These are phyloP conservation scores for Villa cingulata DNA, from an alignment of 2,888 invertebrate genomes.

Conservation along the genomic window DNA sequence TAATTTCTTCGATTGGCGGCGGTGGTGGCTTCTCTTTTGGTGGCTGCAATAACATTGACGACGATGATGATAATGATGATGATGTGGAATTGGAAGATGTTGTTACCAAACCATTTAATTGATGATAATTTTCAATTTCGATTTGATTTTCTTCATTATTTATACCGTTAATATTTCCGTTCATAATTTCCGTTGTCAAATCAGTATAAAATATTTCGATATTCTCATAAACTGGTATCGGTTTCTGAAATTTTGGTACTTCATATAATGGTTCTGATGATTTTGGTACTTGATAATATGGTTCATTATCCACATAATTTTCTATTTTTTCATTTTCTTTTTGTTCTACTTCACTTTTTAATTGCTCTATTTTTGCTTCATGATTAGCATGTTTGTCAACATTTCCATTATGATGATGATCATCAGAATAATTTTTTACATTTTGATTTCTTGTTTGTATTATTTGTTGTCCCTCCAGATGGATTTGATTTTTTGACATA, in stretches of 20 bases:
- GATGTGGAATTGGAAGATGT: too few species aligned
- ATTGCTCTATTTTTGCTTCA: background rate
- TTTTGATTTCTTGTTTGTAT: too few species aligned
- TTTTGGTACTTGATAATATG: conserved; percentile 33
- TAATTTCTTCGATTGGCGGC: conserved; percentile 48
- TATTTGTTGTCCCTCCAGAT: too few species aligned
- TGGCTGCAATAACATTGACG: conserved; percentile 43
- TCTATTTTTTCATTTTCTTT: background rate
- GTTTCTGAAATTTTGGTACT: conserved; percentile 32
- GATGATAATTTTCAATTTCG: too few species aligned
- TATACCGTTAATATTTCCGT: conserved; percentile 20
- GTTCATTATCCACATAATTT: background rate
- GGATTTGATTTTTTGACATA: too few species aligned
- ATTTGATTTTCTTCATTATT: background rate
- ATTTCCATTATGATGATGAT: too few species aligned
- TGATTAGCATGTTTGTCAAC: background rate
- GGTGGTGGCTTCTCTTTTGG: conserved; percentile 81
- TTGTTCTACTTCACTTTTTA: background rate
- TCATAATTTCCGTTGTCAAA: background rate
- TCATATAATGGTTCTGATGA: conserved; percentile 34
- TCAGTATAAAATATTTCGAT: conserved; percentile 44
- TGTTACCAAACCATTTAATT: too few species aligned
- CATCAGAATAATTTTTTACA: too few species aligned
- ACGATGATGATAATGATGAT: background rate
- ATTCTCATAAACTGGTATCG: conserved; percentile 47